phyloP scores from a whole-genome alignment of 2,888 invertebrate genomes.

The Argynnis bischoffii region DNA sequence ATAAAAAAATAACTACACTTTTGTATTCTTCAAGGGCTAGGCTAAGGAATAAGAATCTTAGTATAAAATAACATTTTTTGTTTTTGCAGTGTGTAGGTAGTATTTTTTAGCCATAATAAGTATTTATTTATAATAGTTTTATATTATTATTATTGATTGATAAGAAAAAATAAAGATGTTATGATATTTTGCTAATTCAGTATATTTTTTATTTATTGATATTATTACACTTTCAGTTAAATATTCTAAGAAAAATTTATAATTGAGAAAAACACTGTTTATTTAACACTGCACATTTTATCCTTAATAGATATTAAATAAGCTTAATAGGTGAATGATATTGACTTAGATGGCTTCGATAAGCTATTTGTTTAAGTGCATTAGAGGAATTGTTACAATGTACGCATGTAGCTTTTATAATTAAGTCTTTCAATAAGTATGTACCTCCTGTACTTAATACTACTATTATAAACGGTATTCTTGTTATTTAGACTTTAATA shows the following conservation, averaged over 20 bases:
- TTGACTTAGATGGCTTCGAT: constrained; percentile 24
- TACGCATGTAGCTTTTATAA: constrained; percentile 3
- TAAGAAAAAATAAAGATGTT: too few species aligned
- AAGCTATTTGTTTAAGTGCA: constrained; percentile 21
- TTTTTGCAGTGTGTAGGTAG: not conserved
- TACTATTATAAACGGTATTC: too few species aligned
- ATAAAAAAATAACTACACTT: not conserved
- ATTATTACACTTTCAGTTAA: too few species aligned
- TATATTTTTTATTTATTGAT: too few species aligned
- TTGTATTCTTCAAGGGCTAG: constrained; percentile 1
- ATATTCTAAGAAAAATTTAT: too few species aligned
- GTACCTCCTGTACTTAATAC: not conserved
- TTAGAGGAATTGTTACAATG: constrained; percentile 1
- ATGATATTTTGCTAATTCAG: too few species aligned
- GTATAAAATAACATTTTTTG: not conserved
- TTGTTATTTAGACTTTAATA: too few species aligned
- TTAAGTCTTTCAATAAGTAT: not conserved
- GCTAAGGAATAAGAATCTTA: not conserved
- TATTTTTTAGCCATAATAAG: too few species aligned
- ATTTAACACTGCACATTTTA: not conserved
- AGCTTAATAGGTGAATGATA: constrained; percentile 1
- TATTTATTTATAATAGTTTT: too few species aligned
- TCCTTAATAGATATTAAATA: not conserved
- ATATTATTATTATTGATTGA: too few species aligned
- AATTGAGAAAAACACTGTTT: not conserved